Base-by-base conservation (phyloP, 2,888 invertebrate species). In the Hypercompe scribonia region DNA sequence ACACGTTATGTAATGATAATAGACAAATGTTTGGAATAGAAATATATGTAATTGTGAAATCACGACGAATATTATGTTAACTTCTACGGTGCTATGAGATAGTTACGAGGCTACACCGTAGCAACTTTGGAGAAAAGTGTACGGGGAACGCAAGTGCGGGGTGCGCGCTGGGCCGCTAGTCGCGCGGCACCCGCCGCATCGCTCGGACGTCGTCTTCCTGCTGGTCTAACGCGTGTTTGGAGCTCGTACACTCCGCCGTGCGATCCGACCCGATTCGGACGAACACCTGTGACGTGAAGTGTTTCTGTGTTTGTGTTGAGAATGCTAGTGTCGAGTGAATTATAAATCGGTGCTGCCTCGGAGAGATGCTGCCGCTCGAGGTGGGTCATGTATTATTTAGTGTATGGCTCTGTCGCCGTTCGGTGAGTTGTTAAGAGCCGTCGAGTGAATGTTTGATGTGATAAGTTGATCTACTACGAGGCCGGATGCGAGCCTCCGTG, bases 361-460 rank as follows among this genome's bases (percentile, higher is more conserved):
- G 88, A 87, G 87, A 88, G 90, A 91, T 88, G 90, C 88, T 92
- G 89, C 90, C 90, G 92, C 89, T 89, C 86, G 87, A 92, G 93
- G 93, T 93, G 81, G 84, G 89, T 89, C 82, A 82, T 87, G 78
- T 82, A 85, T 84, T 86, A 86, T 89, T 88, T 81, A 86, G 75
- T 63, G 78, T 81, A 74, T 74, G 77, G 61, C 71, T 77, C 76
- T 78, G 80, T 78, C 77, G 82, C 82, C 76, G 78, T 75, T 78
- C 76, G 77, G 81, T 72, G 77, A 81, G 78, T 84, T 82, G 77
- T 79, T 79, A 81, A 81, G 75, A 83, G 78, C 75, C 42, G 68
- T 61, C 69, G 75, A 76, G 65, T 86, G 78, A 83, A 86, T 86
- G 81, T 84, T 84, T 87, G 77, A 87, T 88, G 84, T 79, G 81